Base-by-base conservation (phyloP, 2,113 vertebrate species). In the Atlantisia rogersi region DNA sequence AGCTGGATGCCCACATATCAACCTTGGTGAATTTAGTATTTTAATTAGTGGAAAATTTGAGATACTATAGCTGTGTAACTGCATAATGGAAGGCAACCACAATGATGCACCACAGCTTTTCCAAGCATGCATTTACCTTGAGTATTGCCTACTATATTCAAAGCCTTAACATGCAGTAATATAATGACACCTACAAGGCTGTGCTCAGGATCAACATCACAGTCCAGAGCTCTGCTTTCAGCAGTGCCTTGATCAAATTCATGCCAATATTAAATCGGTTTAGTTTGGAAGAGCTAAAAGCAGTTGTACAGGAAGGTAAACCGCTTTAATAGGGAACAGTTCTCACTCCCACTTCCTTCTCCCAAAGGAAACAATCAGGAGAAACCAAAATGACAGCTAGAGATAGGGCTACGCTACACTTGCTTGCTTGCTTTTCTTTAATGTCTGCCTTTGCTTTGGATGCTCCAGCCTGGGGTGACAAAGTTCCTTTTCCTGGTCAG, bases 1-100 rank as follows among this genome's bases (percentile, higher is more conserved):
- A 90, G 53, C 86, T 90, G 56, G 68, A 90, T 90, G 80, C 78
- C 91, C 88, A 91, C 93, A 85, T 86, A 95, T 48, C 87, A 94
- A 92, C 67, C 91, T 88, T 55, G 26, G n/a, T 69, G 65, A 93
- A 81, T 82, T 86, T 44, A 75, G 40, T 85, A 80, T 68, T 88
- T 94, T 60, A 95, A 94, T 91, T 78, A 79, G 74, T 8, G 24
- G 94, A 95, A 97, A 95, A 89, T 92, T 97, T 84, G 79, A 87
- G 75, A 78, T 55, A 70, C 62, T 94, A 79, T 11, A 95, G 25
- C 52, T 60, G 17, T 39, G 50, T 31, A 63, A 58, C 53, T 32
- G 20, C 39, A 48, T n/a, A 81, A 89, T 8, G 18, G 60, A 95
- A 94, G 62, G n/a, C 63, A 89, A 90, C 40, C 6, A 13, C 89